These are phyloP conservation scores for Apamea anceps DNA, from an alignment of 2,888 invertebrate genomes.

Conservation along the genomic window DNA sequence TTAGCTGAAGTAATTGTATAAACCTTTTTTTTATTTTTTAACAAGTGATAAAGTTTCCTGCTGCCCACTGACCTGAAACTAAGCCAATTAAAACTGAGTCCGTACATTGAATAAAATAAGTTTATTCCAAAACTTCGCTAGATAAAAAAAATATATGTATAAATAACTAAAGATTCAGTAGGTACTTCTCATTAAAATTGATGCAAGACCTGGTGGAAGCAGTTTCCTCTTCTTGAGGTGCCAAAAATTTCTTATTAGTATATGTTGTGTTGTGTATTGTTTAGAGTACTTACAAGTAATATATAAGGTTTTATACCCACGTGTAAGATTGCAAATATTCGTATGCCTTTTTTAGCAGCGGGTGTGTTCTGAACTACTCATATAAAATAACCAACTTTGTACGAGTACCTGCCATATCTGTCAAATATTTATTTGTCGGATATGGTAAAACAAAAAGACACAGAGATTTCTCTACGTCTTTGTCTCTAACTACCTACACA, in stretches of 20 bases:
- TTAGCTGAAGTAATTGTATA: not conserved
- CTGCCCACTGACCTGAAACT: constrained; percentile 14
- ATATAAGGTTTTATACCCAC: not conserved
- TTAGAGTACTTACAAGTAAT: too few relatives aligned
- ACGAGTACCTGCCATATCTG: too few relatives aligned
- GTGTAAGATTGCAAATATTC: not conserved
- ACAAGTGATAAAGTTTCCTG: not conserved
- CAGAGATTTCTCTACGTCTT: too few relatives aligned
- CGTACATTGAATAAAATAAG: not conserved
- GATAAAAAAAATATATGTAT: not conserved
- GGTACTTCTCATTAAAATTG: not conserved
- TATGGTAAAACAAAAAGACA: too few relatives aligned
- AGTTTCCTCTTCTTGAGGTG: too few relatives aligned
- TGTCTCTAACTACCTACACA: not conserved
- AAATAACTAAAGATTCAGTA: not conserved
- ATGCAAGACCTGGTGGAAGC: too few relatives aligned
- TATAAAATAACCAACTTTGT: too few relatives aligned
- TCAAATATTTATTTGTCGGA: too few relatives aligned
- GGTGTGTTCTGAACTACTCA: too few relatives aligned
- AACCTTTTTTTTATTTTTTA: constrained; percentile 5
- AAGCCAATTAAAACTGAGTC: constrained; percentile 34
- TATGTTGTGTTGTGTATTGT: too few relatives aligned
- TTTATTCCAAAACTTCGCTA: not conserved
- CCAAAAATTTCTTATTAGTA: not conserved
- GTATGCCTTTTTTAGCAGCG: not conserved